Base-by-base conservation (phyloP, 2,797 vertebrate species). In the Labroides dimidiatus region DNA sequence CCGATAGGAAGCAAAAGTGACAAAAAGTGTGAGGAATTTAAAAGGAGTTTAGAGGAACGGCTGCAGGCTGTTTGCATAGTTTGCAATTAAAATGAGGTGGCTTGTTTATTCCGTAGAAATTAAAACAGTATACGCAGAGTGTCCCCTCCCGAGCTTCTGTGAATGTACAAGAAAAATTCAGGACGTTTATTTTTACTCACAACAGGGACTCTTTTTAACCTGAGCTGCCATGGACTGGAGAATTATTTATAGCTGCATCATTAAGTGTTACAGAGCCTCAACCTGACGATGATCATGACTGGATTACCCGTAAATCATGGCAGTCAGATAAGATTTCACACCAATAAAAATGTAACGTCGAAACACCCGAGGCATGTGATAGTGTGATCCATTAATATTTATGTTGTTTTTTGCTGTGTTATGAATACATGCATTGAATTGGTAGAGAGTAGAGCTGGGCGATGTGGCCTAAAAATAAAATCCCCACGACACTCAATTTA, bases 61-160 rank as follows among this genome's bases (percentile, higher is more conserved):
- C 84, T 74, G 64, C 9, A 21, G 72, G 85, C 56, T 73, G 74
- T 75, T 41, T 20, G 45, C 43, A 52, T 63, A 43, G 37, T 79
- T 80, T 83, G 69, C 55, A 78, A 81, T 80, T 84, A 69, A 81
- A 75, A 79, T 63, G 19, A 80, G 72, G n/a, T 45, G 44, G 24
- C 72, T 74, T 80, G 52, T 84, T 77, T 83, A 61, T 78, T 77
- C 12, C 60, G 43, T 65, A 37, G 21, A 64, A 65, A 47, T 1
- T 62, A 50, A 67, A 79, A 64, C 24, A 65, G 10, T 47, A n/a
- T n/a, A 52, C 49, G 45, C 33, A 78, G 33, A 54, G 23, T 4
- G 27, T 10, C 33, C n/a, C 20, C 53, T n/a, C 14, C 30, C 58
- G 60, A 12, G 19, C 10, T 24, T 48, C 43, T 51, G 13, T 54